These are phyloP conservation scores for Aramus guarauna DNA, from an alignment of 2,113 vertebrate genomes.

Conservation along the genomic window DNA sequence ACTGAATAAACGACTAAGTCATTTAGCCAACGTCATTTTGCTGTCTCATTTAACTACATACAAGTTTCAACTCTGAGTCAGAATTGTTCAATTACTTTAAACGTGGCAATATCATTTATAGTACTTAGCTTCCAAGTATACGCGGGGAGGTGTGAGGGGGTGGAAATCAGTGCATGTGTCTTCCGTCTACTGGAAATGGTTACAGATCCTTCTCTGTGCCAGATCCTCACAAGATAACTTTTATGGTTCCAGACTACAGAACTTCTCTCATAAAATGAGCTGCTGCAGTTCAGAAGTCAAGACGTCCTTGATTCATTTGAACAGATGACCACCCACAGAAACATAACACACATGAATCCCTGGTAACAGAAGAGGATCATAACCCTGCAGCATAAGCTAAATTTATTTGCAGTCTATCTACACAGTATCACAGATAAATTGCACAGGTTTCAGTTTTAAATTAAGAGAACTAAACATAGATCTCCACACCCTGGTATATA, in stretches of 20 bases:
- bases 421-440: background rate
- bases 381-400: background rate
- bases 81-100: slow-evolving; percentile 1
- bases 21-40: background rate
- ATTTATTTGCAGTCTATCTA: background rate
- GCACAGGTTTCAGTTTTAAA: background rate
- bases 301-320: background rate
- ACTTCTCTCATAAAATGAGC: background rate
- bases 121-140: background rate
- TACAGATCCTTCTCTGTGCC: background rate
- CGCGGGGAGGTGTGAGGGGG: background rate
- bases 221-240: background rate
- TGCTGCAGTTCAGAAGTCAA: background rate
- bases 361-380: background rate
- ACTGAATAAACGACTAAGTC: background rate
- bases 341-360: background rate
- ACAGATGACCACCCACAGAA: background rate
- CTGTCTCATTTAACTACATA: background rate
- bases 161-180: background rate
- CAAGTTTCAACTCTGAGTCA: slow-evolving; percentile 3
- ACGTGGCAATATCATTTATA: background rate
- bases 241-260: background rate
- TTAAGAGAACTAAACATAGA: background rate
- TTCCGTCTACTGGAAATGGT: background rate
- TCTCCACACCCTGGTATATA: background rate